A percentile compares a stretch with the other conserved stretches of the same genome.
These are phyloP conservation scores for Chironomus striatipennis DNA, from an alignment of 1,140 invertebrate genomes.

Conservation along the genomic window DNA sequence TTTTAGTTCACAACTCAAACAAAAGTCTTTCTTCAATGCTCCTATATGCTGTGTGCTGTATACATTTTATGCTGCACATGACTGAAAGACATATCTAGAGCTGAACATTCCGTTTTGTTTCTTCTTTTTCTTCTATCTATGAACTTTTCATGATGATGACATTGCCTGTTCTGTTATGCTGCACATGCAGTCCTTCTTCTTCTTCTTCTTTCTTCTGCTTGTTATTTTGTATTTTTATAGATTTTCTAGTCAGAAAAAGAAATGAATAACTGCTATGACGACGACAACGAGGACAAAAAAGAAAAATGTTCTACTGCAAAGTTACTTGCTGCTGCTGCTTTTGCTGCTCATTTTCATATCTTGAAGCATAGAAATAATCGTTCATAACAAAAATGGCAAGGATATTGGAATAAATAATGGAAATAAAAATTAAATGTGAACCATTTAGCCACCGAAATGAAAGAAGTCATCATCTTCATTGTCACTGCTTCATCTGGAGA, in stretches of 20 bases:
- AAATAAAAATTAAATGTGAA: conserved; percentile 1
- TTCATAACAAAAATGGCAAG: not conserved
- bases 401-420: not conserved
- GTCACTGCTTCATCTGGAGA: not conserved
- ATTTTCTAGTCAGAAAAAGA: too few relatives aligned
- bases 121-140: not conserved
- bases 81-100: not conserved
- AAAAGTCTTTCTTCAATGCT: not conserved
- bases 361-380: too few relatives aligned
- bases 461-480: not conserved
- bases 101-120: too few relatives aligned
- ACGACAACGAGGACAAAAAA: not conserved
- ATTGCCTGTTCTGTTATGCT: not conserved
- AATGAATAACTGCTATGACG: not conserved
- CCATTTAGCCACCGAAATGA: not conserved
- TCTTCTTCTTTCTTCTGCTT: too few relatives aligned
- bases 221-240: too few relatives aligned
- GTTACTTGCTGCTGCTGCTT: too few relatives aligned
- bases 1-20: not conserved
- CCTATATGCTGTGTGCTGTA: not conserved
- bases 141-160: not conserved
- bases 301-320: not conserved
- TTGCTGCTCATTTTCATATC: too few relatives aligned
- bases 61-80: not conserved
- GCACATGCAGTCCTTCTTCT: not conserved